Base-by-base conservation (phyloP, 2,797 vertebrate species). In the Nannoperca obscura region DNA sequence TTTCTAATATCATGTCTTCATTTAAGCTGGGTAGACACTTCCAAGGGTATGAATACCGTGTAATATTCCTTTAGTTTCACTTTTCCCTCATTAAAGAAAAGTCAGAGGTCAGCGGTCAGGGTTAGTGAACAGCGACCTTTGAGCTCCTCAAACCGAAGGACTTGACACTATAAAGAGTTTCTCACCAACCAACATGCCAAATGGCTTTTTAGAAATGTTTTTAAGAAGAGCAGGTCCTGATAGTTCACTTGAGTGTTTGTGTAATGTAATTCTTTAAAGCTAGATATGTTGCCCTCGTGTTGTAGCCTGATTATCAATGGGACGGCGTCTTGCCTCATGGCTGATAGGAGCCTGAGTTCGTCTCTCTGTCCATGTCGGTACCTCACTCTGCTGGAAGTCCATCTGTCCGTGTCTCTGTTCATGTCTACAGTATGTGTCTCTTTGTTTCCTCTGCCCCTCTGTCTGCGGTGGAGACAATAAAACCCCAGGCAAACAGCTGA, bases 401-500 rank as follows among this genome's bases (percentile, higher is more conserved):
- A 3, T 64, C 52, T 53, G 52, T 20, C 42, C 22, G 8, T 12
- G 24, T 57, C 20, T n/a, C 34, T 47, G 12, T 22, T 69, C 46
- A 53, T 42, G 22, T 62, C 57, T 40, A 7, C 19, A n/a, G 14
- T 27, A 42, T 4, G 14, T 7, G 11, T 66, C 12, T 62, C 44
- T 40, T 50, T 71, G 59, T 67, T 42, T 55, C 67, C 30, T 40
- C 42, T 2, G 4, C 47, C 24, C 12, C 30, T 61, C n/a, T 61
- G 14, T 47, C 59, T 61, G 42, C 2, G 1, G 71, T 47, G 38
- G 62, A 50, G 30, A 79, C 32, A 27, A 61, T 40, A 42, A 84
- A 75, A 55, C 75, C 82, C 1, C 0, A 81, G 80, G 81, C 68
- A 63, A 79, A 78, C 72, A 34, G 67, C 84, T 86, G 80, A 81